Conservation (phyloP, 1,140 invertebrate genomes). For the Eciton burchellii region DNA sequence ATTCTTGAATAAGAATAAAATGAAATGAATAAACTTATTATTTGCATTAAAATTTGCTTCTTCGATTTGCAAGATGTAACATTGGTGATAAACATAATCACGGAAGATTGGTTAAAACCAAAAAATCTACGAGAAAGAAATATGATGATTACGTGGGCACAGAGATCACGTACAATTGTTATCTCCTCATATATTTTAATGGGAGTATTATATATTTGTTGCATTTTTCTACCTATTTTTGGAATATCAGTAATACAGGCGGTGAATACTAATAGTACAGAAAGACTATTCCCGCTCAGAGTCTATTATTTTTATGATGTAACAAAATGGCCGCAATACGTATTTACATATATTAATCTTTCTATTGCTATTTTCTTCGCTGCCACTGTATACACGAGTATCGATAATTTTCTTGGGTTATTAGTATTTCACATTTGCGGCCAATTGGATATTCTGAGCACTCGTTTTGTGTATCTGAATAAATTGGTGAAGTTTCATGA, state of each 20-base stretch:
- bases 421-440: conserved; percentile 23
- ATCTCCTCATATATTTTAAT: neutral
- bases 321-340: neutral
- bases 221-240: conserved; percentile 1
- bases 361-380: neutral
- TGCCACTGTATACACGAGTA: neutral
- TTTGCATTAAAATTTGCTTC: neutral
- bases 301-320: conserved; percentile 17
- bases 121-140: neutral
- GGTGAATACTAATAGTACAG: neutral
- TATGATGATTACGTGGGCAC: neutral
- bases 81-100: conserved; percentile 19
- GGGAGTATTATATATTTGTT: neutral
- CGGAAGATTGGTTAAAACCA: conserved; percentile 36
- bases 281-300: neutral
- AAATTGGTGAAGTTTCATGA: neutral
- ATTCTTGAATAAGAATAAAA: too few relatives aligned
- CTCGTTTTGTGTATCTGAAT: neutral
- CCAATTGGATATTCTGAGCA: conserved; percentile 23
- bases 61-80: neutral
- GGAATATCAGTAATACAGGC: neutral
- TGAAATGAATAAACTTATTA: too few relatives aligned
- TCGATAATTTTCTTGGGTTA: conserved; percentile 20
- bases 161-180: neutral
- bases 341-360: neutral